Percentiles rank a stretch among this genome's conserved stretches.
Evolutionary conservation across 2,888 invertebrate genomes (phyloP).

Genomic region (Ornithoptera priamus): DNA sequence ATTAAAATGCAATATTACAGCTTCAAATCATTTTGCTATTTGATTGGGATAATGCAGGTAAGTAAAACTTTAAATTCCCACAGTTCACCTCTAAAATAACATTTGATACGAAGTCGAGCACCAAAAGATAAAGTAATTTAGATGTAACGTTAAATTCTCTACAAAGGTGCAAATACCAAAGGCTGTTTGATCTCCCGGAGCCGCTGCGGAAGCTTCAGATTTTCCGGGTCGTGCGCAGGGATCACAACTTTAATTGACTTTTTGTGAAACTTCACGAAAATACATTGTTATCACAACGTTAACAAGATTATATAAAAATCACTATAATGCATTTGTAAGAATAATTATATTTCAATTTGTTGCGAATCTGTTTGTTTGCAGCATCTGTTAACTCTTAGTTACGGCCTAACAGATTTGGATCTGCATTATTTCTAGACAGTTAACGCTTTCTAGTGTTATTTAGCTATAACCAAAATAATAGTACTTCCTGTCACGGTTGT

Average conservation of each 20-base stretch:
- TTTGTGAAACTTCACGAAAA: slow-evolving; percentile 30
- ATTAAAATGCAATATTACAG: no score
- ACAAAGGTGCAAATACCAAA: slow-evolving; percentile 30
- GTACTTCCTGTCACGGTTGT: no score
- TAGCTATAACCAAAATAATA: no score
- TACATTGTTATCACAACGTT: slow-evolving; percentile 15
- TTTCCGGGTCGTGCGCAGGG: slow-evolving; percentile 32
- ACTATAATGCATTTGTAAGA: neutral
- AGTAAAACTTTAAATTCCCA: neutral
- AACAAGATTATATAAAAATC: slow-evolving; percentile 18
- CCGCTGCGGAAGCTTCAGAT: slow-evolving; percentile 33
- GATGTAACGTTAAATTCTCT: slow-evolving; percentile 25
- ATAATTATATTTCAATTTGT: neutral
- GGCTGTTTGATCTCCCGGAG: slow-evolving; percentile 31
- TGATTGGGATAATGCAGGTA: neutral
- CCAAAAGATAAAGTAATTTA: slow-evolving; percentile 25
- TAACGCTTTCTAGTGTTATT: no score
- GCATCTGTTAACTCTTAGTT: no score
- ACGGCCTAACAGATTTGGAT: neutral
- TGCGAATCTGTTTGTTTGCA: neutral
- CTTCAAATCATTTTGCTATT: no score
- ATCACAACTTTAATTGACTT: slow-evolving; percentile 43
- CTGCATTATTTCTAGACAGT: neutral
- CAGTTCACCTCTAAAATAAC: slow-evolving; percentile 15
- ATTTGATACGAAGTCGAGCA: slow-evolving; percentile 4